A percentile compares a stretch with the other conserved stretches of the same genome.
These are phyloP conservation scores for Campoletis sonorensis DNA, from an alignment of 1,140 invertebrate genomes.

Conservation along the genomic window DNA sequence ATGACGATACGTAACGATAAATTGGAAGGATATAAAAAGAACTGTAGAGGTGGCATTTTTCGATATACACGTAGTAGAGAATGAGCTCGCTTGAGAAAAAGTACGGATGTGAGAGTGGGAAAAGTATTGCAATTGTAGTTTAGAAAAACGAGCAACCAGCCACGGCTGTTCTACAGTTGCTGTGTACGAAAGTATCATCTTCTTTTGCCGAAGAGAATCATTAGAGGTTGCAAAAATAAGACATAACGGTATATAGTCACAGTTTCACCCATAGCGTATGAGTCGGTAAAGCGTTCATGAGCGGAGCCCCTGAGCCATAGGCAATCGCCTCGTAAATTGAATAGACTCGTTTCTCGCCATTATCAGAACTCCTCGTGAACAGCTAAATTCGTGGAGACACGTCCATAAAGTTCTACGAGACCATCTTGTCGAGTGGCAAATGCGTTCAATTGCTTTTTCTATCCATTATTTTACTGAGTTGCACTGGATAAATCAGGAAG, in stretches of 20 bases:
- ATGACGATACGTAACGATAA: neutral
- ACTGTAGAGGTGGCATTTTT: neutral
- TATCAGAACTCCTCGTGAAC: constrained; percentile 41
- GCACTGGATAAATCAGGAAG: neutral
- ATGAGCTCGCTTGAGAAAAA: neutral
- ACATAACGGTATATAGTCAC: constrained; percentile 11
- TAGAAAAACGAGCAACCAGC: neutral
- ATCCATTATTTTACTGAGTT: neutral
- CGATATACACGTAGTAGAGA: neutral
- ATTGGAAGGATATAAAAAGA: neutral
- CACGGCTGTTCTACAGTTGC: neutral
- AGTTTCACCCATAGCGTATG: neutral
- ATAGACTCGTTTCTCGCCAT: constrained; percentile 50
- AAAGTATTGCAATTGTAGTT: neutral
- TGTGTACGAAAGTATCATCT: neutral
- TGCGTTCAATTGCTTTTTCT: neutral
- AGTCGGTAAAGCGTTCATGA: neutral
- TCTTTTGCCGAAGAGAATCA: neutral
- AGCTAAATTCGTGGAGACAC: constrained; percentile 63
- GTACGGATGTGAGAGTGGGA: neutral
- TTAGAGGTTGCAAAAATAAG: neutral
- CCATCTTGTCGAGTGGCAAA: constrained; percentile 51
- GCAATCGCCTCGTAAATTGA: constrained; percentile 63
- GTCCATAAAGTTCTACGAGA: constrained; percentile 50
- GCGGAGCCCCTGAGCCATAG: neutral